Evolutionary conservation across 2,113 vertebrate species (phyloP).

Genomic region (Ptyas mucosa): DNA sequence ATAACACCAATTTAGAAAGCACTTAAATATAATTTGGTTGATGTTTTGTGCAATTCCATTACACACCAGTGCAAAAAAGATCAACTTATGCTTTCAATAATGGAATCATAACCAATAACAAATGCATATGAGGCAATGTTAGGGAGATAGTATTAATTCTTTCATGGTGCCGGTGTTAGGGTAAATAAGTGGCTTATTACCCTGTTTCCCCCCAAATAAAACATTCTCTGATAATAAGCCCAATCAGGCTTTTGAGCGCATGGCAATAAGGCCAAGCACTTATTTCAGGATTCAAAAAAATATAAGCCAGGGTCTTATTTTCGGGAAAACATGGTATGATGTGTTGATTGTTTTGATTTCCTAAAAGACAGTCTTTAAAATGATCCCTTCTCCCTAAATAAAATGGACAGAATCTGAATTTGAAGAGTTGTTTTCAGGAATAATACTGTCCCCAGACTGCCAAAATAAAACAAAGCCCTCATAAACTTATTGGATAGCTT

Average conservation of each 20-base stretch:
- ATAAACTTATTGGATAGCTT: neutral
- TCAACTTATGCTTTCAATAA: constrained; percentile 1
- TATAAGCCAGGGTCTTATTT: too few relatives aligned
- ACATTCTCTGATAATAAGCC: too few relatives aligned
- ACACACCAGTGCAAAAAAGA: neutral
- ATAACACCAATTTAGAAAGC: neutral
- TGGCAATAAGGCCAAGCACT: too few relatives aligned
- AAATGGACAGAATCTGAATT: neutral
- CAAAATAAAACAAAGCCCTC: neutral
- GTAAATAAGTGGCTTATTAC: neutral
- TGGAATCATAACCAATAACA: constrained; percentile 1
- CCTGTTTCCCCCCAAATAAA: too few relatives aligned
- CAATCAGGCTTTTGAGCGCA: too few relatives aligned
- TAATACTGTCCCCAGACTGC: neutral
- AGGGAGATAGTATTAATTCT: neutral
- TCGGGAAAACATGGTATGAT: too few relatives aligned
- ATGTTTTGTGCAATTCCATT: neutral
- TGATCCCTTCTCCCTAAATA: neutral
- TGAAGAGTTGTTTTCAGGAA: neutral
- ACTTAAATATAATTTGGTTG: neutral
- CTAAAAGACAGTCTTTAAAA: neutral
- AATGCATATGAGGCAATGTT: neutral
- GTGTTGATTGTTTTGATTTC: neutral
- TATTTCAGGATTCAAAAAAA: too few relatives aligned
- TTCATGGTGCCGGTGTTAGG: neutral